Evolutionary conservation across 2,797 vertebrate species (phyloP).

Genomic region (Mormyrus hasselquistii): DNA sequence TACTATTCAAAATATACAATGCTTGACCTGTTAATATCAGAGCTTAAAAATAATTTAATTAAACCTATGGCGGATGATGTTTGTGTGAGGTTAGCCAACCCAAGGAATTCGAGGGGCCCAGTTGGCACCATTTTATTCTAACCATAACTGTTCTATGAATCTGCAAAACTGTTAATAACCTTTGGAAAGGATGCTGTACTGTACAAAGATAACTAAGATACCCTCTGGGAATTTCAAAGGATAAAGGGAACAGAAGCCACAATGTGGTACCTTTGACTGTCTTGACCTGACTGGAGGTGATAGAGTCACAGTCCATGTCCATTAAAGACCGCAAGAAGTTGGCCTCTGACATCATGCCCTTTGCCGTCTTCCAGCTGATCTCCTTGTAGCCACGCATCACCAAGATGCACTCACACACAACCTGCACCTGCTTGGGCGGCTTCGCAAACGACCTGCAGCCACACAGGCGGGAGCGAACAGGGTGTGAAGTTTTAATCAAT

Average conservation of each 20-base stretch:
- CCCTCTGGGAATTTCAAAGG: neutral
- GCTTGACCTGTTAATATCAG: neutral
- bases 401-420: conserved; percentile 89
- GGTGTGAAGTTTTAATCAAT: neutral
- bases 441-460: conserved; percentile 84
- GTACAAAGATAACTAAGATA: neutral
- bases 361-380: conserved; percentile 86
- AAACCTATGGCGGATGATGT: neutral
- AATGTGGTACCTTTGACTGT: conserved; percentile 69
- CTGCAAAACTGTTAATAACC: neutral
- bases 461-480: neutral
- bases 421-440: conserved; percentile 88
- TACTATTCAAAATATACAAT: neutral
- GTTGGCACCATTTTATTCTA: neutral
- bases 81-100: neutral
- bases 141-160: neutral
- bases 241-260: neutral
- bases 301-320: conserved; percentile 85
- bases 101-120: neutral
- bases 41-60: neutral
- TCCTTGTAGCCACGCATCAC: conserved; percentile 89
- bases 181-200: neutral
- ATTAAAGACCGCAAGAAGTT: conserved; percentile 84
- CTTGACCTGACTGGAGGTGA: conserved; percentile 71
- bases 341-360: conserved; percentile 93